Base-by-base conservation (phyloP, 2,113 vertebrate genomes). In the Proteles cristata region DNA sequence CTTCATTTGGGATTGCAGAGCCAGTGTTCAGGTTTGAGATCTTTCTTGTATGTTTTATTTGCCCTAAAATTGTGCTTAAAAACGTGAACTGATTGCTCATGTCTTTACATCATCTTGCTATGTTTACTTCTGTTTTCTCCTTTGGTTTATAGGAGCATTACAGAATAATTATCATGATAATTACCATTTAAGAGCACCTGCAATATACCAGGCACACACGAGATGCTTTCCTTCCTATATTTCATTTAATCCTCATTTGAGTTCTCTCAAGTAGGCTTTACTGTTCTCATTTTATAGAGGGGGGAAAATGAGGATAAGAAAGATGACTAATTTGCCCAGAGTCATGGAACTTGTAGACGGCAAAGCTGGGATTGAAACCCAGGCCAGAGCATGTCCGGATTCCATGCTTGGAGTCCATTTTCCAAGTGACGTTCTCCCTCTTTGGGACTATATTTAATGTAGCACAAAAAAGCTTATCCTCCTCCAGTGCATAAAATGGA, bases 51-150 rank as follows among this genome's bases (percentile, higher is more conserved):
- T 65, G 58, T 80, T 95, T 69, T 63, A 58, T 65, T 94, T 80
- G 45, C 74, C 50, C 43, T 76, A 88, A 96, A 77, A 71, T 88
- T 76, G 48, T 74, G 16, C 50, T 86, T 12, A 14, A 89, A 79
- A 87, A 66, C 43, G 73, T 4, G 17, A 71, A 85, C 48, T 96
- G 73, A 68, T 90, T 93, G 73, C 4, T 65, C 31, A 43, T 39
- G 21, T 77, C 50, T 80, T 28, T 61, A 50, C 7, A 28, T 55
- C 33, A 89, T 77, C 11, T n/a, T 21, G 31, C 11, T 92, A 2
- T 12, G 58, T 43, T 94, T 82, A 33, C 25, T 94, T 93, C 25
- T 83, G 11, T 61, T 97, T 95, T 71, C 45, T 85, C 7, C 11
- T 14, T 79, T 94, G n/a, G 14, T 58, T 92, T 85, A 81, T 4